These are phyloP conservation scores for Willisornis vidua DNA, from an alignment of 2,113 vertebrate genomes.

Conservation along the genomic window DNA sequence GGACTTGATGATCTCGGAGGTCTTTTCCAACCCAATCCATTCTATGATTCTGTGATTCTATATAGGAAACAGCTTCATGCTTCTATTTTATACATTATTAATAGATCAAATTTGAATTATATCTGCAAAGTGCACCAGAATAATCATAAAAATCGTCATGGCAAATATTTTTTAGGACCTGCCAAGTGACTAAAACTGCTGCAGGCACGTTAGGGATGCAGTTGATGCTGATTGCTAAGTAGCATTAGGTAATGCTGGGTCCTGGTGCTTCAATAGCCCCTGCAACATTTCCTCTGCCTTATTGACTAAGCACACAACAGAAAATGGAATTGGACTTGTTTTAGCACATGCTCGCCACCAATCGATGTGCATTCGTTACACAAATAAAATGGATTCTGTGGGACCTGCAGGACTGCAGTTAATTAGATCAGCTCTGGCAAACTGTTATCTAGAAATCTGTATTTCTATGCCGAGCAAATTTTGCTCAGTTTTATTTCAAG, in stretches of 20 bases:
- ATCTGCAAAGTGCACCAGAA: neutral
- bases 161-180: neutral
- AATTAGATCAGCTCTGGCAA: constrained; percentile 10
- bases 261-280: neutral
- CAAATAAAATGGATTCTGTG: neutral
- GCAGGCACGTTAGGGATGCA: neutral
- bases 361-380: neutral
- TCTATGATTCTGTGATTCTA: no score
- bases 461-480: neutral
- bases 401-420: neutral
- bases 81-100: constrained; percentile 30
- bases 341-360: neutral
- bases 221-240: neutral
- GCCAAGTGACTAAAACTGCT: neutral
- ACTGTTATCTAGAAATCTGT: neutral
- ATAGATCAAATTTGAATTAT: constrained; percentile 8
- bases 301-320: neutral
- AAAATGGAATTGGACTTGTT: neutral
- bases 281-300: neutral
- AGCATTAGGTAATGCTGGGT: neutral
- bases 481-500: neutral
- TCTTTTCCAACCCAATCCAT: no score
- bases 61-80: neutral
- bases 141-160: neutral
- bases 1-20: no score